Base-by-base conservation (phyloP, 1,140 invertebrate genomes). In the Notospermus geniculatus region DNA sequence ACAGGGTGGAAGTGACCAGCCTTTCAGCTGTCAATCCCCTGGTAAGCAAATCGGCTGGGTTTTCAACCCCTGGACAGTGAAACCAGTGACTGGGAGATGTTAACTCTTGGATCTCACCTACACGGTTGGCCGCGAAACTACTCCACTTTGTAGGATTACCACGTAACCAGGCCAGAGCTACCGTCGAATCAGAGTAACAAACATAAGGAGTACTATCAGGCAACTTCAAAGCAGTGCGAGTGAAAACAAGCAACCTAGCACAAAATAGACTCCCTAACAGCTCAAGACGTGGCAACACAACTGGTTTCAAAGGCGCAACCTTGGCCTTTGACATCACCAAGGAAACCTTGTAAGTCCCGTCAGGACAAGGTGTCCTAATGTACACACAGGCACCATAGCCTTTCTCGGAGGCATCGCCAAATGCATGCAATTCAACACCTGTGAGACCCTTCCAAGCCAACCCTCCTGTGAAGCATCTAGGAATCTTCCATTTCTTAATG, bases 1-100 rank as follows among this genome's bases (percentile, higher is more conserved):
- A 52, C 4, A 52, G 25, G 4, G 4, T n/a, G n/a, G 46, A 52
- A n/a, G 19, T 7, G n/a, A 52, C 19, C 23, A 69, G 43, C 0
- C 0, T 15, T 43, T 13, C 2, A 17, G 22, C 23, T 22, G 1
- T n/a, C 32, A 59, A 11, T 7, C 63, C 68, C 28, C 60, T 19
- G 13, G 63, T 52, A 43, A 57, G 52, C 2, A 54, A 25, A 23
- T 67, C 64, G 17, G 67, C 67, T 1, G 67, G 64, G 32, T 71
- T 71, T n/a, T 41, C 28, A 13, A 17, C 45, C 9, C 60, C 41
- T 28, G 57, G 57, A 7, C 65, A 50, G 30, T 67, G 60, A 28
- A 54, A 28, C 65, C 65, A 65, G 22, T 41, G 13, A 7, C 43
- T 32, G 0, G 45, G 57, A 0, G 54, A 46, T 0, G 54, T 46